A percentile compares a stretch with the other conserved stretches of the same genome.
Conservation (phyloP, 2,113 vertebrate genomes). For the Toxostoma redivivum region DNA sequence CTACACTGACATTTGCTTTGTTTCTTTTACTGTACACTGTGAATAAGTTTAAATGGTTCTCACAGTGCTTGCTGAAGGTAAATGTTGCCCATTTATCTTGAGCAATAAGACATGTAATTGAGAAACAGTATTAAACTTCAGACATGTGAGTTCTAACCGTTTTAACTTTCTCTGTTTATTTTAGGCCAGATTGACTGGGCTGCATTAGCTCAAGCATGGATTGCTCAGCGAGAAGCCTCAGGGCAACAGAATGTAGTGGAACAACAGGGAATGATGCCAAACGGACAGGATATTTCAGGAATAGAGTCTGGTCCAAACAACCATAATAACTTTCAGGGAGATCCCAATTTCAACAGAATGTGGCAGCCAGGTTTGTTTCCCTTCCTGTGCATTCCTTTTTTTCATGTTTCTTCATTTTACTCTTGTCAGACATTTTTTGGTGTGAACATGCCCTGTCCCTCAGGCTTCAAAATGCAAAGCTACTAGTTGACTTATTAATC, state of each 20-base stretch:
- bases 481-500: neutral
- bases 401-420: neutral
- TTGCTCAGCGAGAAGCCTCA: slow-evolving; percentile 95
- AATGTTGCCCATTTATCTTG: neutral
- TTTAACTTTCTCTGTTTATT: slow-evolving; percentile 49
- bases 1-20: neutral
- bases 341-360: slow-evolving; percentile 90
- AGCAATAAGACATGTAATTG: neutral
- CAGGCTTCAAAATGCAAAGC: neutral
- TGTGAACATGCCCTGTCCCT: neutral
- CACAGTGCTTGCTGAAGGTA: slow-evolving; percentile 8
- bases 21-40: neutral
- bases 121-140: neutral
- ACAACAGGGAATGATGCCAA: slow-evolving; percentile 84
- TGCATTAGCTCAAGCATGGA: slow-evolving; percentile 98
- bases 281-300: slow-evolving; percentile 88
- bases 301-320: slow-evolving; percentile 87
- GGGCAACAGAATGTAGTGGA: slow-evolving; percentile 80
- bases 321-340: slow-evolving; percentile 88
- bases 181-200: slow-evolving; percentile 99
- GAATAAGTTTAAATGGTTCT: neutral
- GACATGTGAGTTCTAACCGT: neutral
- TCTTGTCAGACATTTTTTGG: neutral
- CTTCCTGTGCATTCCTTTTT: neutral
- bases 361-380: slow-evolving; percentile 92